phyloP scores from a whole-genome alignment of 2,113 vertebrate species.

The Bostrychus sinensis region DNA sequence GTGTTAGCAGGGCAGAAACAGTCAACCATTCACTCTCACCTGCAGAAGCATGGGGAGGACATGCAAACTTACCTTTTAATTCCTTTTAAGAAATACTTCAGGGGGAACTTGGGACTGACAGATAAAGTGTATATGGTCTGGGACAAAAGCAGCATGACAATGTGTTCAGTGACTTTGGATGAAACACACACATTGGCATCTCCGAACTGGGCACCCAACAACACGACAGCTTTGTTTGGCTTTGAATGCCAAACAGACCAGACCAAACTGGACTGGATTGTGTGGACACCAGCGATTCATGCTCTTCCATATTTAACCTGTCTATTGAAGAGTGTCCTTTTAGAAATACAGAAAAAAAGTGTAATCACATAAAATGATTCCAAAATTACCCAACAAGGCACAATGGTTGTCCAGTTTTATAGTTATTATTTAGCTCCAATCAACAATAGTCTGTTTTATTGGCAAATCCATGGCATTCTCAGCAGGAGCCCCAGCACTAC shows the following conservation, averaged over 20 bases:
- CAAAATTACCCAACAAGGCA: neutral
- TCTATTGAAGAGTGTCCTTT: neutral
- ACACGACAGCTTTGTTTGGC: slow-evolving; percentile 9
- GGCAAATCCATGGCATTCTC: neutral
- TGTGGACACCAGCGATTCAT: neutral
- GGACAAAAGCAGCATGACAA: slow-evolving; percentile 21
- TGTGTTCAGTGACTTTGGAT: slow-evolving; percentile 4
- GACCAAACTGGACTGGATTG: neutral
- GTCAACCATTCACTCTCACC: no score
- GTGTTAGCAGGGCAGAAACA: no score
- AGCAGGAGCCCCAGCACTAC: neutral
- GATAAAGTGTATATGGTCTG: slow-evolving; percentile 9
- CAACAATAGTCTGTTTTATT: neutral
- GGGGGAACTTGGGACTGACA: neutral
- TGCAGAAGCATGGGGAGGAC: no score
- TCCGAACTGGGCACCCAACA: slow-evolving; percentile 5
- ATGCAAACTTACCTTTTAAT: no score
- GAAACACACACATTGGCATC: slow-evolving; percentile 14
- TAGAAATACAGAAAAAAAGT: neutral
- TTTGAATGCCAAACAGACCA: slow-evolving; percentile 13
- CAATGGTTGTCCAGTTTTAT: neutral
- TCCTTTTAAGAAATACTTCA: no score
- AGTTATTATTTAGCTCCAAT: neutral
- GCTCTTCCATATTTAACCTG: neutral
- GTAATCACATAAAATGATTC: neutral